Evolutionary conservation across 2,113 vertebrate genomes (phyloP), one percentile per base, ranked within the genome.

Genomic region (Macroglossus sobrinus): DNA sequence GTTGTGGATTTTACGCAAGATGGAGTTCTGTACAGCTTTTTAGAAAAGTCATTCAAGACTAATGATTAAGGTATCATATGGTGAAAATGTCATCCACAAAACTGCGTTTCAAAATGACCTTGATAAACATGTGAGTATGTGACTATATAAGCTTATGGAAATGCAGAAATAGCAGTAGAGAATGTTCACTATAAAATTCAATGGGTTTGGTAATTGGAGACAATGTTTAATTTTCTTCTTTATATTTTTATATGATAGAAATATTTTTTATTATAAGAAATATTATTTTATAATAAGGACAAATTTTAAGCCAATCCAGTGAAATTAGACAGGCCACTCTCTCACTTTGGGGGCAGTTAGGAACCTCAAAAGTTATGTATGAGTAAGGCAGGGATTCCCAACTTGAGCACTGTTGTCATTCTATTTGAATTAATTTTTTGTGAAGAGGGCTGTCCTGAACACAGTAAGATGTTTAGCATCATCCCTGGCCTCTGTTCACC

Each of bases 1-100:
- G 4, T 28, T 2, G 26, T 0, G 7, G 24, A 38, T 53, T 1
- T 0, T 15, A 4, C 5, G 0, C 28, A 8, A 5, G 4, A 19
- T 4, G 26, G n/a, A 14, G 78, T 64, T 64, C 68, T 69, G 26
- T 7, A 33, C 0, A 6, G 63, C 7, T 30, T 1, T 66, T 69
- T 40, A 74, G 80, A 55, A 55, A 66, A 45, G 21, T 14, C 8
- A 15, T 4, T 35, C 38, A 28, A 53, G 50, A 38, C 35, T 61
- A 33, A 38, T 12, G 53, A 63, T 63, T 28, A 57, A 24, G 72
- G 69, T 0, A 0, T 11, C 28, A 18, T 9, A 5, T 7, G 16
- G 40, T 30, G 28, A 78, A 57, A 68, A 40, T 2, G 2, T 14
- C 1, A 0, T 19, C 35, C 16, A 26, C 45, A 63, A 68, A 88